Conservation (phyloP, 2,797 vertebrate species). For the Sebastolobus altivelis region DNA sequence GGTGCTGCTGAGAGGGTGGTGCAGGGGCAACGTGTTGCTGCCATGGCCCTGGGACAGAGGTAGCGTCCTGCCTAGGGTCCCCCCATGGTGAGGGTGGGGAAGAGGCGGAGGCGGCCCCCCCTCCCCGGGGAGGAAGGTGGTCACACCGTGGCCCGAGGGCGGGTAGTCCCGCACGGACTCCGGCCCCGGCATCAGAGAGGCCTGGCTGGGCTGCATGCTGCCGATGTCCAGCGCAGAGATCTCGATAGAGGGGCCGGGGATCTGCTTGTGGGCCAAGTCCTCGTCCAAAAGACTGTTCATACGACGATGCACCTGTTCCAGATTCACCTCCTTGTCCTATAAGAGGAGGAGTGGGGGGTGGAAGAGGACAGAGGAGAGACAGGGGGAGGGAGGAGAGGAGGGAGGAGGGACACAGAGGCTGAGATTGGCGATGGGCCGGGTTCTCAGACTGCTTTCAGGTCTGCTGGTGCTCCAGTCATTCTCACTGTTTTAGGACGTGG, state of each 20-base stretch:
- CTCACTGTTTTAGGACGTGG: conserved; percentile 32
- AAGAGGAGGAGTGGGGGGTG: conserved; percentile 59
- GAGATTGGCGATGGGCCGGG: conserved; percentile 78
- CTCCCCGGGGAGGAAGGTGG: conserved; percentile 95
- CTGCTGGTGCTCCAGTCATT: conserved; percentile 66
- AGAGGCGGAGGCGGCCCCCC: conserved; percentile 73
- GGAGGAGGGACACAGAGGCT: conserved; percentile 83
- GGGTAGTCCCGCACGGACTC: conserved; percentile 91
- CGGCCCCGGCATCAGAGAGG: conserved; percentile 80
- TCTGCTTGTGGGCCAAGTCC: conserved; percentile 97
- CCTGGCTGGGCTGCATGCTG: conserved; percentile 91
- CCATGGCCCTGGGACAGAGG: conserved; percentile 89
- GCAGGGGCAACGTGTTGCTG: conserved; percentile 92
- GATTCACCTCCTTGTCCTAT: conserved; percentile 99
- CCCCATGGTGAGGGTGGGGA: conserved; percentile 83
- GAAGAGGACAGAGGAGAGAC: conserved; percentile 63
- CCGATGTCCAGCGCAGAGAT: conserved; percentile 97
- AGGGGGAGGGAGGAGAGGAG: conserved; percentile 39
- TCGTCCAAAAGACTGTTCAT: conserved; percentile 99
- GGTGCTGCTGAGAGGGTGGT: conserved; percentile 93
- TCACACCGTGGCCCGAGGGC: conserved; percentile 90
- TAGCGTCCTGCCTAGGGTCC: conserved; percentile 94
- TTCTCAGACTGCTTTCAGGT: conserved; percentile 66
- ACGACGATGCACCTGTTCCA: conserved; percentile 97
- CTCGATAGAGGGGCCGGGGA: conserved; percentile 95